Percentiles rank a stretch among this genome's conserved stretches.
phyloP scores from a whole-genome alignment of 2,797 vertebrate genomes.

The Pogoniulus pusillus region DNA sequence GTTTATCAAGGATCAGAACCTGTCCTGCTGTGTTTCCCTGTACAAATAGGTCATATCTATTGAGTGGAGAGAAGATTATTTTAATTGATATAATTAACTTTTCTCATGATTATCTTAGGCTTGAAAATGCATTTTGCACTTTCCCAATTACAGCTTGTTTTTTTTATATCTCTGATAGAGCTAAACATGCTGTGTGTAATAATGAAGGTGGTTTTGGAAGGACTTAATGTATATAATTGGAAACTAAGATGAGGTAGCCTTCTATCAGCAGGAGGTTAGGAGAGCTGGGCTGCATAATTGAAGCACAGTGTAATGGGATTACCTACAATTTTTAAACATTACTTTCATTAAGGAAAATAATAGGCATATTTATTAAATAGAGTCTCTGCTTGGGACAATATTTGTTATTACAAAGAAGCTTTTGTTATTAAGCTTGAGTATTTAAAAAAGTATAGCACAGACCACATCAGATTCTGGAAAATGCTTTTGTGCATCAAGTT shows the following conservation, averaged over 20 bases:
- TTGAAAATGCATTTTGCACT: slow-evolving; percentile 63
- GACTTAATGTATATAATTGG: slow-evolving; percentile 72
- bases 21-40: not conserved
- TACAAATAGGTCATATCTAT: slow-evolving; percentile 60
- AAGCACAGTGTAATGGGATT: slow-evolving; percentile 70
- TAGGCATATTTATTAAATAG: slow-evolving; percentile 64
- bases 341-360: slow-evolving; percentile 64
- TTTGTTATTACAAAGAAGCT: slow-evolving; percentile 67
- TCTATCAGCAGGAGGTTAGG: slow-evolving; percentile 63
- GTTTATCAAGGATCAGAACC: not conserved
- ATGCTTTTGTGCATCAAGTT: slow-evolving; percentile 46
- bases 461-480: slow-evolving; percentile 47
- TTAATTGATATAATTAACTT: slow-evolving; percentile 76
- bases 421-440: slow-evolving; percentile 57
- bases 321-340: slow-evolving; percentile 67
- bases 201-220: slow-evolving; percentile 69
- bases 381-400: slow-evolving; percentile 50
- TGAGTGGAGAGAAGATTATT: slow-evolving; percentile 65
- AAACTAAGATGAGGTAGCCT: slow-evolving; percentile 66
- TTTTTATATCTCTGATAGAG: slow-evolving; percentile 50
- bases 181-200: slow-evolving; percentile 62
- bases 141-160: slow-evolving; percentile 55
- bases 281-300: slow-evolving; percentile 61
- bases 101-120: slow-evolving; percentile 62
- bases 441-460: slow-evolving; percentile 29